Conservation (phyloP, 2,797 vertebrate species). For the Arnoldichthys spilopterus region DNA sequence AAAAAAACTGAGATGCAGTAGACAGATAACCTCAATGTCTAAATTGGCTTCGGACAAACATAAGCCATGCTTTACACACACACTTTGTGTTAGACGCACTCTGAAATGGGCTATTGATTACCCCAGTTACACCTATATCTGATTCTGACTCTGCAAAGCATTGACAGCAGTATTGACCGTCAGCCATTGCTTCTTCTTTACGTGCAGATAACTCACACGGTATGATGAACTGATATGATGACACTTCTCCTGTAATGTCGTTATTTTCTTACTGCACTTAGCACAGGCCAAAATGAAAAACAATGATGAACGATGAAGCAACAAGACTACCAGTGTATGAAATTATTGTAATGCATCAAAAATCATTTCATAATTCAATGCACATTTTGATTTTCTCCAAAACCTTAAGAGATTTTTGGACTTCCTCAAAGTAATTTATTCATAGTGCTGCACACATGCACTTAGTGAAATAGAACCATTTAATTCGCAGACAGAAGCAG, state of each 20-base stretch:
- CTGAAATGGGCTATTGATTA: conserved; percentile 24
- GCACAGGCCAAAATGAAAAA: conserved; percentile 13
- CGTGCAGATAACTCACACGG: not conserved
- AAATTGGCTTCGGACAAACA: not conserved
- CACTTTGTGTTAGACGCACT: not conserved
- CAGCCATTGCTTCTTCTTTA: not conserved
- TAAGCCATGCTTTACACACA: not conserved
- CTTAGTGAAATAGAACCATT: conserved; percentile 51
- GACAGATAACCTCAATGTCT: not conserved
- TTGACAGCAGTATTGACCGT: not conserved
- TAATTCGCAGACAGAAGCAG: conserved; percentile 48
- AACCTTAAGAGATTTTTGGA: conserved; percentile 35
- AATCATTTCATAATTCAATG: conserved; percentile 23
- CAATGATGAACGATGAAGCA: conserved; percentile 9
- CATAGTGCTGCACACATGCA: conserved; percentile 45
- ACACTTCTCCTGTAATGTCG: not conserved
- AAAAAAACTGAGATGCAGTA: not conserved
- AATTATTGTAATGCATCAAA: conserved; percentile 35
- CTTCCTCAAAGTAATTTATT: conserved; percentile 44
- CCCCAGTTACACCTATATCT: not conserved
- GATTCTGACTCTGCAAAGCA: conserved; percentile 16
- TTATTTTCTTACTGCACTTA: not conserved
- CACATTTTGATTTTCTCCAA: conserved; percentile 27
- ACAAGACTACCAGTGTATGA: conserved; percentile 12
- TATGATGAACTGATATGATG: not conserved